phyloP scores from a whole-genome alignment of 1,140 invertebrate species.

The Diachasmimorpha longicaudata region DNA sequence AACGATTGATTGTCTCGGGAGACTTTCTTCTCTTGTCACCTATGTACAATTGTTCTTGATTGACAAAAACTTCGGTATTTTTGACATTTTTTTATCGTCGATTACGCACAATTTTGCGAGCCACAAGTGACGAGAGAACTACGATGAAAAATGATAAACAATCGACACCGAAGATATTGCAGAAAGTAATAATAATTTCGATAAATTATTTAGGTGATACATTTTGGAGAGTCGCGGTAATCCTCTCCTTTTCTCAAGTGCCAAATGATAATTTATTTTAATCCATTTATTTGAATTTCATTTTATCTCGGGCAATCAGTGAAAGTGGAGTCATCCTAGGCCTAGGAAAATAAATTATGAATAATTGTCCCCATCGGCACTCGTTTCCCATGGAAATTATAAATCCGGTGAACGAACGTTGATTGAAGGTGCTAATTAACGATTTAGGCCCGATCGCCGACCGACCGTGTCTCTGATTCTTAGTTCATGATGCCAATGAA shows the following conservation, averaged over 20 bases:
- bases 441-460: slow-evolving; percentile 41
- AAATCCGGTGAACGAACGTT: slow-evolving; percentile 27
- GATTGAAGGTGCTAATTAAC: slow-evolving; percentile 54
- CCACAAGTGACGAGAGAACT: not conserved
- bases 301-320: not conserved
- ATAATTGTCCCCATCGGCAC: slow-evolving; percentile 11
- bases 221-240: not conserved
- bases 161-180: not conserved
- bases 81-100: not conserved
- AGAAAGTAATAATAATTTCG: not conserved
- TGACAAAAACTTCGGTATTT: not conserved
- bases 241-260: not conserved
- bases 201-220: not conserved
- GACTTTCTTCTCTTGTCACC: not conserved
- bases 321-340: slow-evolving; percentile 17
- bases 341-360: not conserved
- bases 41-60: not conserved
- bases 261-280: not conserved
- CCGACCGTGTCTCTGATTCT: slow-evolving; percentile 28
- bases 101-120: slow-evolving; percentile 17
- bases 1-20: not conserved
- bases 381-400: not conserved
- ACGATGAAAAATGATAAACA: not conserved
- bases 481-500: slow-evolving; percentile 14
- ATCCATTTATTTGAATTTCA: not conserved